These are phyloP conservation scores for Lamprotornis superbus DNA, from an alignment of 2,113 vertebrate species.

Conservation along the genomic window DNA sequence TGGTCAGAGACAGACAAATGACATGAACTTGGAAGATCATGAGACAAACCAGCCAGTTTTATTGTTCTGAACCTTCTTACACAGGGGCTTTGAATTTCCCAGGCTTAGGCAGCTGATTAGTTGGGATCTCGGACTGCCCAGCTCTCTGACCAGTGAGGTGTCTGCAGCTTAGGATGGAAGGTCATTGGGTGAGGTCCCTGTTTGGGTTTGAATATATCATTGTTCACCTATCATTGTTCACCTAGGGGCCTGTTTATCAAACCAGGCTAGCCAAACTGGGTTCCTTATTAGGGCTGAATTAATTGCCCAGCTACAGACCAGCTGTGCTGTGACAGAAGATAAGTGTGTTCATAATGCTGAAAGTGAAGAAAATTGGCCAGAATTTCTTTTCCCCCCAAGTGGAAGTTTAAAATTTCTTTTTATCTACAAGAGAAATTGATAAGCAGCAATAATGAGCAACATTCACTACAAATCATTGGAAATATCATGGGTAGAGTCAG, in stretches of 20 bases:
- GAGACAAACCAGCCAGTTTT: neutral
- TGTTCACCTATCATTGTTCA: neutral
- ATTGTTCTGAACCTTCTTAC: neutral
- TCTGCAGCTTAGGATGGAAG: neutral
- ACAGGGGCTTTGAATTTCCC: neutral
- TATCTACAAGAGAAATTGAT: neutral
- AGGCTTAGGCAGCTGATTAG: neutral
- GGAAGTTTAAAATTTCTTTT: neutral
- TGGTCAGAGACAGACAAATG: no score
- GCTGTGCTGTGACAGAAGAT: neutral
- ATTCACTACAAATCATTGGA: neutral
- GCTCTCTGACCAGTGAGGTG: neutral
- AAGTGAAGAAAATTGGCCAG: neutral
- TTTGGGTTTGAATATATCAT: neutral
- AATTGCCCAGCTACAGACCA: neutral
- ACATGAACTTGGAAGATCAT: no score
- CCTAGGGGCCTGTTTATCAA: neutral
- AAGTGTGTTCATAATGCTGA: neutral
- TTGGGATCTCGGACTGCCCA: neutral
- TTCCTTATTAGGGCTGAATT: neutral
- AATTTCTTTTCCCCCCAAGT: fast-evolving
- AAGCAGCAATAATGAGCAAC: neutral
- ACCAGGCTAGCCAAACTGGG: neutral
- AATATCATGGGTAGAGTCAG: neutral
- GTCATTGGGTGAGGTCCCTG: neutral